Base-by-base conservation (phyloP, 2,888 invertebrate species). In the Parnassius orleans region DNA sequence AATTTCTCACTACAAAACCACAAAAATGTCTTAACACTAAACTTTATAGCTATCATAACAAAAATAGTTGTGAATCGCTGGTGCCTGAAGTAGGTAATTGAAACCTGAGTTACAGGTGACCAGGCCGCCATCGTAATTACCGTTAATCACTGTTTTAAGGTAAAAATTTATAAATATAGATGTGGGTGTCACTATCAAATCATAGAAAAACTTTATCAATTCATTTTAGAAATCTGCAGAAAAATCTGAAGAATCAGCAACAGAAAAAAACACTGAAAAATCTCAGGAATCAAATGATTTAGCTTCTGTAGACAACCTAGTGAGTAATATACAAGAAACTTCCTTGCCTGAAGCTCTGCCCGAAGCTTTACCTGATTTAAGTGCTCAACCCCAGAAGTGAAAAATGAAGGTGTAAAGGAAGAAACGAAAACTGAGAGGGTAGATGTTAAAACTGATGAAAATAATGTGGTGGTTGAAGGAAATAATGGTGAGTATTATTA, bases 291-390 rank as follows among this genome's bases (percentile, higher is more conserved):
- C 48, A 46, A 56, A 12, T 10, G 43, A 43, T 19, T 41, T 47
- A 9, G 53, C 46, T 11, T 24, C 60, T 7, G 15, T 62, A 33
- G 53, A 61, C 15, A 62, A 53, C 10, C 7, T 60, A 10, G 66
- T 66, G 15, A 66, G 57, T 43, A 55, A 55, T 15, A 15, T 33
- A 24, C 55, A 55, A 24, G 1, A 19, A 10, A 64, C 69, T 51
- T 60, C 63, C 10, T 43, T 55, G 12, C 10, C 65, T 11, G 42
- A 64, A 3, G 65, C 70, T 0, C 62, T 76, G 24, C 73, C 76
- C 0, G 78, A 64, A 2, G 66, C 69, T 0, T 64, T 76, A 19
- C 74, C 78, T 0, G 77, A 75, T 58, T 60, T 77, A 43, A 69
- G 72, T 61, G 58, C 72, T 1, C 69, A 70, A 50, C 55, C 24